phyloP scores from a whole-genome alignment of 1,140 invertebrate genomes.

The Pachypeltis micranthus region DNA sequence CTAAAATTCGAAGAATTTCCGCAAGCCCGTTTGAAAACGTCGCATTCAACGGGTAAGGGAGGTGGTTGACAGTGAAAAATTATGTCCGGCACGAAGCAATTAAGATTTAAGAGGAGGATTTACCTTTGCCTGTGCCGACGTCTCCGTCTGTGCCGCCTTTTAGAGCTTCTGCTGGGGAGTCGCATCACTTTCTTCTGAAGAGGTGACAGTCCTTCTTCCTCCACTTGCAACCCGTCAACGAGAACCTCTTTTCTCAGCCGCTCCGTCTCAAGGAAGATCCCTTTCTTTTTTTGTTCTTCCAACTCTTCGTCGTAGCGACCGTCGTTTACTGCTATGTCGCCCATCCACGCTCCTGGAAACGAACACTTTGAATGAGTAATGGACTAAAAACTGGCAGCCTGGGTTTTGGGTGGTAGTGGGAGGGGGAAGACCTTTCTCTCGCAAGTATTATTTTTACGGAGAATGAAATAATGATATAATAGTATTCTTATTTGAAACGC shows the following conservation, averaged over 20 bases:
- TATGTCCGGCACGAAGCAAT: too few species aligned
- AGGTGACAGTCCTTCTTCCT: slow-evolving; percentile 65
- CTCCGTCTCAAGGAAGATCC: slow-evolving; percentile 50
- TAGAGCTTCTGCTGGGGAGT: slow-evolving; percentile 10
- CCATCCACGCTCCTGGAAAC: slow-evolving; percentile 25
- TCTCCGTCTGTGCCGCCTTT: slow-evolving; percentile 2
- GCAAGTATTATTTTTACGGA: too few species aligned
- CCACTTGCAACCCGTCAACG: slow-evolving; percentile 64
- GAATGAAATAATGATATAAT: too few species aligned
- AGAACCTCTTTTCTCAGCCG: slow-evolving; percentile 64
- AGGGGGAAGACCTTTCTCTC: too few species aligned
- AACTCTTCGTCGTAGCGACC: slow-evolving; percentile 24
- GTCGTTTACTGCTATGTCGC: slow-evolving; percentile 28
- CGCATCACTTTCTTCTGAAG: slow-evolving; percentile 22
- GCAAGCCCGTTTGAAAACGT: too few species aligned
- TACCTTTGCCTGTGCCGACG: slow-evolving; percentile 29
- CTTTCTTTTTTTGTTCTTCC: slow-evolving; percentile 20
- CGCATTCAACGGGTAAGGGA: too few species aligned
- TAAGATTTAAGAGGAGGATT: too few species aligned
- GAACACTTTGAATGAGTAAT: background rate
- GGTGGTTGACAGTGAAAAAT: too few species aligned
- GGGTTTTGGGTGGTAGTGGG: too few species aligned
- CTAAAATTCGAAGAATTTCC: too few species aligned
- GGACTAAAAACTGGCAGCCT: too few species aligned
- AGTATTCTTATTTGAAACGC: too few species aligned